Conservation (phyloP, 2,797 vertebrate genomes). For the Acrossocheilus wenchowensis region DNA sequence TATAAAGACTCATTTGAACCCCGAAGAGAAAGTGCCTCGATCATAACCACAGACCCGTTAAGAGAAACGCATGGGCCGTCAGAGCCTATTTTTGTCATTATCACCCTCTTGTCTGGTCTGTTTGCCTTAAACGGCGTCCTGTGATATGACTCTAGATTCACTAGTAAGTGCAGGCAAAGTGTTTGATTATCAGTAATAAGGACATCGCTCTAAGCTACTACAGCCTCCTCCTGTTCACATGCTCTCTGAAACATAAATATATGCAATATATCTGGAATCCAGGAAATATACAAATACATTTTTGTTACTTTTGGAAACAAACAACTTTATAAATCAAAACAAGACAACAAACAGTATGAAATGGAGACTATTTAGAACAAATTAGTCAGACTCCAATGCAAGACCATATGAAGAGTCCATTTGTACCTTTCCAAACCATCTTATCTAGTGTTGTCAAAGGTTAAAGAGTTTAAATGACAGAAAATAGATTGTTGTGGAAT, state of each 20-base stretch:
- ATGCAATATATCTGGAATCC: neutral
- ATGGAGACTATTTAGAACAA: constrained; percentile 12
- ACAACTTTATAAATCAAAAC: neutral
- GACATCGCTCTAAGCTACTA: constrained; percentile 1
- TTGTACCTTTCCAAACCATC: constrained; percentile 11
- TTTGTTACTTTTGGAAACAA: neutral
- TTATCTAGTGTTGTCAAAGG: constrained; percentile 18
- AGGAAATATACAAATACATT: neutral
- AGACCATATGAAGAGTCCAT: neutral
- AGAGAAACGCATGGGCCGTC: constrained; percentile 10
- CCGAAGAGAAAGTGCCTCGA: constrained; percentile 52
- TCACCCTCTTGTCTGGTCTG: constrained; percentile 26
- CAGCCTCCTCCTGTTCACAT: constrained; percentile 13
- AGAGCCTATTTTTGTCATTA: constrained; percentile 54
- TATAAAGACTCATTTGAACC: constrained; percentile 52
- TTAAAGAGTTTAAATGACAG: neutral
- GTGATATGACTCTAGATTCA: constrained; percentile 29
- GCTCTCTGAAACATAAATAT: neutral
- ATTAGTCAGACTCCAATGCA: neutral
- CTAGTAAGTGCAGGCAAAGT: constrained; percentile 35
- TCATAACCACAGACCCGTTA: constrained; percentile 39
- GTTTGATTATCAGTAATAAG: constrained; percentile 40
- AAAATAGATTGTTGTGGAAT: neutral
- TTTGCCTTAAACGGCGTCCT: constrained; percentile 43
- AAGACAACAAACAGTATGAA: neutral